Evolutionary conservation across 2,888 invertebrate genomes (phyloP), one percentile per base, ranked within the genome.

Genomic region (Zootermopsis nevadensis): DNA sequence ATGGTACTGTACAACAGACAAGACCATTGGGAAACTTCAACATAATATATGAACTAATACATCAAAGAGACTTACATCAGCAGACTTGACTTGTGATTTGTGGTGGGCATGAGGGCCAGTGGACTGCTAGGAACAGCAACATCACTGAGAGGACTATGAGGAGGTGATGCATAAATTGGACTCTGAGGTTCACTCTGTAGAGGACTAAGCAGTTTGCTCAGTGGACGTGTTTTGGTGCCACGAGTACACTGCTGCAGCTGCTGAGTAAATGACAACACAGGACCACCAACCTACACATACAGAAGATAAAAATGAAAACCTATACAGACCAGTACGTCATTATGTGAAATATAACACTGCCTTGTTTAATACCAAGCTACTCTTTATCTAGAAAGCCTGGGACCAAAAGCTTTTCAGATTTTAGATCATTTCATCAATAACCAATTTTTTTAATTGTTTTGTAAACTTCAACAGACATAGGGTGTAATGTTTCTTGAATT

Each of bases 241-340:
- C 95, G 91, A 0, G 95, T 94, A 88, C 96, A 95, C 85, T 96
- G 94, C 86, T 98, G 97, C 81, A 98, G 92, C 91, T 98, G 97
- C 89, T 98, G 97, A 3, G 97, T 97, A 90, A 98, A 98, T 79
- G 97, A 97, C 88, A 98, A 92, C 24, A 72, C 76, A 42, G 80
- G 72, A 60, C 83, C 83, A 15, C 33, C 82, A 66, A 60, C 60
- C 77, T 77, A 31, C 48, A 82, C n/a, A 77, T 3, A 27, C 27
- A 60, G 27, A 60, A 27, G 19, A 48, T n/a, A 19, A 48, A 42
- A 15, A 48, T 15, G 48, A n/a, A n/a, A n/a, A n/a, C n/a, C n/a
- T n/a, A n/a, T n/a, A n/a, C n/a, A n/a, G n/a, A n/a, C n/a, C n/a
- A n/a, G n/a, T n/a, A n/a, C n/a, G n/a, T n/a, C n/a, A n/a, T n/a